phyloP scores from a whole-genome alignment of 2,113 vertebrate species.

The Zapornia atra region DNA sequence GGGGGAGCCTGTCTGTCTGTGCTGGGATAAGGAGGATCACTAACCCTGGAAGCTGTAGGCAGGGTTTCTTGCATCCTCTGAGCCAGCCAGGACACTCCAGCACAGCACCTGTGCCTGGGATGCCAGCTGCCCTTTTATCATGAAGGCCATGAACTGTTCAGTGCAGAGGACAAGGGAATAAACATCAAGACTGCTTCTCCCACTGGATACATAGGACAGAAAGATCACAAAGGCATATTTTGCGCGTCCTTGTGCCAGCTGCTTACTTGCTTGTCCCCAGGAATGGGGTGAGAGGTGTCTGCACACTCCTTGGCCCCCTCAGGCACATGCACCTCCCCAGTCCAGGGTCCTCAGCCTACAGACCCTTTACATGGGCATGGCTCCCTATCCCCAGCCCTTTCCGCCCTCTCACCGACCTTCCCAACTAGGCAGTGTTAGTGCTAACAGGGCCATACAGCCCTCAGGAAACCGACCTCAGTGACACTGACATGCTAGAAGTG shows the following conservation, averaged over 20 bases:
- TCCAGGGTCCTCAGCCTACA: background rate
- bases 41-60: background rate
- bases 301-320: background rate
- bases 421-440: background rate
- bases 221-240: background rate
- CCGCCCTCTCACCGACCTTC: background rate
- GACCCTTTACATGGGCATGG: fast-evolving
- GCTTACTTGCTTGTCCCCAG: too few relatives aligned
- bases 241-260: fast-evolving
- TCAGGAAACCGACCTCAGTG: background rate
- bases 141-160: fast-evolving
- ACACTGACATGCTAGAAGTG: fast-evolving
- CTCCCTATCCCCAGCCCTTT: background rate
- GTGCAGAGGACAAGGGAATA: background rate
- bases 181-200: background rate
- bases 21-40: background rate
- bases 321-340: fast-evolving
- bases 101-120: background rate
- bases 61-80: background rate
- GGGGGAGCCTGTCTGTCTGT: background rate
- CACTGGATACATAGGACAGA: fast-evolving
- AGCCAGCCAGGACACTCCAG: background rate
- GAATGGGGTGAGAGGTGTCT: background rate
- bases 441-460: background rate
- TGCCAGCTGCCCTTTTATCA: background rate